Evolutionary conservation across 2,888 invertebrate species (phyloP).

Genomic region (Trichogramma dendrolimi): DNA sequence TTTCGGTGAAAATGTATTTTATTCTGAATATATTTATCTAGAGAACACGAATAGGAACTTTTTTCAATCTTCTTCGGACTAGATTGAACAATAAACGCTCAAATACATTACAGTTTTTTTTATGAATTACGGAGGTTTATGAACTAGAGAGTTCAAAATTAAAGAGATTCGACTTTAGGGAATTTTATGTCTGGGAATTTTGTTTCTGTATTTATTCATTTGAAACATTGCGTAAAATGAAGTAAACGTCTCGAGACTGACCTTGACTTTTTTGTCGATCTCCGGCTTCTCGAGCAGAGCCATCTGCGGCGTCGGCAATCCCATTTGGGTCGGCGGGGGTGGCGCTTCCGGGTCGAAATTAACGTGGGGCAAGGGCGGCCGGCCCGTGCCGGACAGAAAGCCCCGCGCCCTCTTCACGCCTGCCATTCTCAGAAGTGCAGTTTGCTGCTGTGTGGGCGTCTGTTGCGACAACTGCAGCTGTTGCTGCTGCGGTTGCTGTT

Average conservation of each 20-base stretch:
- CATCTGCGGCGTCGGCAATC: constrained; percentile 44
- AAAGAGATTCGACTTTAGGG: no score
- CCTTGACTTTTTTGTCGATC: constrained; percentile 72
- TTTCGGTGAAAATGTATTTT: no score
- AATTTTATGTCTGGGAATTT: no score
- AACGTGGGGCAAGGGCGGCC: constrained; percentile 37
- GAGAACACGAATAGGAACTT: no score
- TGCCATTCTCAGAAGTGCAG: constrained; percentile 23
- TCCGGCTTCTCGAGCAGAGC: constrained; percentile 62
- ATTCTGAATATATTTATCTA: no score
- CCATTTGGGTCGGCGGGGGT: constrained; percentile 34
- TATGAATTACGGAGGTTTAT: no score
- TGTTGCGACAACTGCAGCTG: not conserved
- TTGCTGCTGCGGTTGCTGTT: not conserved
- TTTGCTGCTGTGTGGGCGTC: not conserved
- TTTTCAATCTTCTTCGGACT: no score
- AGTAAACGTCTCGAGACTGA: constrained; percentile 44
- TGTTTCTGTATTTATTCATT: no score
- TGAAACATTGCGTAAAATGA: not conserved
- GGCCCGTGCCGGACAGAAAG: constrained; percentile 27
- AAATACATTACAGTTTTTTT: no score
- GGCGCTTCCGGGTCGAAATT: constrained; percentile 60
- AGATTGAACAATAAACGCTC: no score
- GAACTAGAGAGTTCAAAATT: no score
- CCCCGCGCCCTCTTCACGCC: constrained; percentile 26